These are phyloP conservation scores for Leucoraja ocellata DNA, from an alignment of 2,797 vertebrate genomes.

Conservation along the genomic window DNA sequence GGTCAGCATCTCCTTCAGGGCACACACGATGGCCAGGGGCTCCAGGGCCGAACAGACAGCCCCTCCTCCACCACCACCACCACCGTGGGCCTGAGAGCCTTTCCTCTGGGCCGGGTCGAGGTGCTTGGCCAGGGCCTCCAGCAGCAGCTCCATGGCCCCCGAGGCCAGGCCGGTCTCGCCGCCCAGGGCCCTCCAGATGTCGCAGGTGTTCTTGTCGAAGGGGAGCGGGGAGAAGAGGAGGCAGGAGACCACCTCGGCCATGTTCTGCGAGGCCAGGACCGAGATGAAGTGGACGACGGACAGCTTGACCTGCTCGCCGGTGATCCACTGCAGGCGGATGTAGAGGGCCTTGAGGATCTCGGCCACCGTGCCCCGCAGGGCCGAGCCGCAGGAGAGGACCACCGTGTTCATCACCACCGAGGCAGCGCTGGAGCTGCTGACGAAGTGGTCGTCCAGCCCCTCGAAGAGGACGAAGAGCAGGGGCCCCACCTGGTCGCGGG, in stretches of 20 bases:
- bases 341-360: background rate
- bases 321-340: conserved; percentile 4
- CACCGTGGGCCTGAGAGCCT: background rate
- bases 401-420: conserved; percentile 4
- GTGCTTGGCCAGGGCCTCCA: background rate
- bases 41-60: background rate
- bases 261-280: background rate
- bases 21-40: background rate
- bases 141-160: background rate
- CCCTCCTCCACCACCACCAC: too few species aligned
- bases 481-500: background rate
- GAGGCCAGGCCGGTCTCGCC: background rate
- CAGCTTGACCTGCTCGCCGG: background rate
- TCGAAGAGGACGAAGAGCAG: background rate
- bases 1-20: background rate
- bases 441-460: background rate
- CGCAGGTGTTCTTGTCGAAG: background rate
- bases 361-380: background rate
- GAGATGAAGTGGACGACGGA: conserved; percentile 13
- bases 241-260: conserved; percentile 15
- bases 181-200: background rate
- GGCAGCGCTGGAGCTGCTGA: background rate
- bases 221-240: background rate
- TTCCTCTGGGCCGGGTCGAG: background rate
- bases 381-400: background rate